Base-by-base conservation (phyloP, 2,797 vertebrate species). In the Leucoraja ocellata region DNA sequence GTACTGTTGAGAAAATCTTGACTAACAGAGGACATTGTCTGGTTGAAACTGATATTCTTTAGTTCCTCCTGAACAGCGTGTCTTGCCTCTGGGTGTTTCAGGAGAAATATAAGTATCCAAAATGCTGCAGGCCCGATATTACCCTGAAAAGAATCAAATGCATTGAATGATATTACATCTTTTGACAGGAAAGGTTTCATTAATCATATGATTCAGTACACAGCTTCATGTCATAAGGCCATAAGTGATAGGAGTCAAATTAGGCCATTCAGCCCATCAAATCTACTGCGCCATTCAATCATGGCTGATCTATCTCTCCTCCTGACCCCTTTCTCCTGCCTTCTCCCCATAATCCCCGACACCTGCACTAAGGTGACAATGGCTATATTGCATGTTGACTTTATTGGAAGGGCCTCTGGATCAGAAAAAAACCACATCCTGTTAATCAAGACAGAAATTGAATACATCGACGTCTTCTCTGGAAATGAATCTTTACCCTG, bases 81-180 rank as follows among this genome's bases (percentile, higher is more conserved):
- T 96, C 97, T 83, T 78, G 97, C 98, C 93, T 97, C 95, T 0
- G 97, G 96, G 93, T 97, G 95, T 93, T 97, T 97, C 93, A 98
- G 96, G 94, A 98, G 96, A 96, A 96, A 98, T 0, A 96, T 95
- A 93, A 99, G 95, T 92, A 98, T 96, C 97, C 97, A 98, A 94
- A 98, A 98, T 32, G 96, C 95, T 25, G 95, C 97, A 58, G 97
- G 97, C 1, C 97, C 98, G 63, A 96, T 95, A 94, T 98, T 98
- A 71, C 97, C 97, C 97, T 98, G 94, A 93, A 95, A 94, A 94
- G 94, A 94, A 93, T 83, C 68, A 84, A 81, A 73, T 58, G 94
- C 14, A 95, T 74, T 32, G 91, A 93, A 90, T 73, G 11, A 25
- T 73, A 25, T 68, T 23, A 68, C 14, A 68, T 14, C 68, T 74